phyloP scores from a whole-genome alignment of 2,888 invertebrate species.

The Germaria angustata region DNA sequence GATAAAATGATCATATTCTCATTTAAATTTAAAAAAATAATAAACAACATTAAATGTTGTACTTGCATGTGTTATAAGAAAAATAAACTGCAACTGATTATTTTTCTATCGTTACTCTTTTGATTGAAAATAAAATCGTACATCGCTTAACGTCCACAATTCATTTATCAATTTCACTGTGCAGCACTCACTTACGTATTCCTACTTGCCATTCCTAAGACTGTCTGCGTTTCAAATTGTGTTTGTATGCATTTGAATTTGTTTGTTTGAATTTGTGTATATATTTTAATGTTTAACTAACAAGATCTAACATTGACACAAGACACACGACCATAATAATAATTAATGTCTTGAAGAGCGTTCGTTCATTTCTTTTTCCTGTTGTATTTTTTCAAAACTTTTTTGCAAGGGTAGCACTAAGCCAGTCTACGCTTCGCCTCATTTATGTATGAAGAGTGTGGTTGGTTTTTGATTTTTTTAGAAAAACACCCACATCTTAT shows the following conservation, averaged over 20 bases:
- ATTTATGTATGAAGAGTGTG: slow-evolving; percentile 11
- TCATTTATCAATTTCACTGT: slow-evolving; percentile 24
- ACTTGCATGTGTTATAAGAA: not conserved
- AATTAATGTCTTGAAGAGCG: slow-evolving; percentile 75
- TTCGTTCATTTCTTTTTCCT: slow-evolving; percentile 46
- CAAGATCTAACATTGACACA: slow-evolving; percentile 66
- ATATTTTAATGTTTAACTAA: slow-evolving; percentile 58
- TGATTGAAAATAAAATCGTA: not conserved
- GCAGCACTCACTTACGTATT: slow-evolving; percentile 9
- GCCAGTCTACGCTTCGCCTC: slow-evolving; percentile 15
- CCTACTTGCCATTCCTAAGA: not conserved
- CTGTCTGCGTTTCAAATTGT: not conserved
- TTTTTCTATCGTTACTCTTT: not conserved
- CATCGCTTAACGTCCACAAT: not conserved
- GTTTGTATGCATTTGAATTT: slow-evolving; percentile 15
- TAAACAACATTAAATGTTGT: too few species aligned
- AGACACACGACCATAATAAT: slow-evolving; percentile 77
- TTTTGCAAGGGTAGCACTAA: slow-evolving; percentile 38
- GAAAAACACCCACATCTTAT: not conserved
- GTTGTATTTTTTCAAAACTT: not conserved
- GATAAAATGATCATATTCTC: too few species aligned
- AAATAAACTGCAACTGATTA: not conserved
- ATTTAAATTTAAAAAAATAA: too few species aligned
- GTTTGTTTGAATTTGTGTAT: slow-evolving; percentile 31
- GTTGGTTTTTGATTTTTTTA: slow-evolving; percentile 4